phyloP scores from a whole-genome alignment of 2,888 invertebrate species.

The Eudasyphora cyanicolor region DNA sequence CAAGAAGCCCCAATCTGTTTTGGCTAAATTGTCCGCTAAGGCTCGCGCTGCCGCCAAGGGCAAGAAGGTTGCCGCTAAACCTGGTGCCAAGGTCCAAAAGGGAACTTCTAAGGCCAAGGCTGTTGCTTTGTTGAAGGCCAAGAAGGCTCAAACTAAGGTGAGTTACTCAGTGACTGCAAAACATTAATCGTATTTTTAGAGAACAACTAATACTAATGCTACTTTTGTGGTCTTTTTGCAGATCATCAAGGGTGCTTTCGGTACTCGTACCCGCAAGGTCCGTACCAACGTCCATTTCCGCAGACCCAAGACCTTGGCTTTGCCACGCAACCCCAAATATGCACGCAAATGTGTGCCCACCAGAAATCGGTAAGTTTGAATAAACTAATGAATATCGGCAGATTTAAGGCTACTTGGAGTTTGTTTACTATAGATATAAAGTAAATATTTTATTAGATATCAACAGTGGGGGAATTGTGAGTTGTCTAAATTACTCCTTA shows the following conservation, averaged over 20 bases:
- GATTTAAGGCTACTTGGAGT: too few relatives aligned
- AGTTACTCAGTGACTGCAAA: conserved; percentile 53
- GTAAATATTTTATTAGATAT: too few relatives aligned
- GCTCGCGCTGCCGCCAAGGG: conserved; percentile 78
- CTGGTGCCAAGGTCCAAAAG: conserved; percentile 80
- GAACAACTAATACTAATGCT: conserved; percentile 79
- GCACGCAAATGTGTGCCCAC: conserved; percentile 96
- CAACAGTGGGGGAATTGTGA: too few relatives aligned
- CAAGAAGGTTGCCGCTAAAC: conserved; percentile 76
- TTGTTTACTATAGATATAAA: too few relatives aligned
- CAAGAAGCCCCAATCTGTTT: conserved; percentile 79
- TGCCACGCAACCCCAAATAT: conserved; percentile 96
- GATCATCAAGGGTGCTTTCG: conserved; percentile 95
- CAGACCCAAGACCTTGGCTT: conserved; percentile 94
- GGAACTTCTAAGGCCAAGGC: conserved; percentile 82
- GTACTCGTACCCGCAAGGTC: conserved; percentile 92
- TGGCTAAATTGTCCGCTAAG: conserved; percentile 79
- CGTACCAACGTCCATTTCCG: conserved; percentile 98
- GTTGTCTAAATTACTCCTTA: too few relatives aligned
- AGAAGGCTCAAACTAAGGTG: conserved; percentile 93
- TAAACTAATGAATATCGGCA: too few relatives aligned
- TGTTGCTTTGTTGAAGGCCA: conserved; percentile 86
- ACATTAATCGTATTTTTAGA: neutral
- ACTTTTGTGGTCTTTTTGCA: conserved; percentile 77
- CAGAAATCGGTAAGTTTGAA: conserved; percentile 87